These are phyloP conservation scores for Xylocampa areola DNA, from an alignment of 2,888 invertebrate genomes.

Conservation along the genomic window DNA sequence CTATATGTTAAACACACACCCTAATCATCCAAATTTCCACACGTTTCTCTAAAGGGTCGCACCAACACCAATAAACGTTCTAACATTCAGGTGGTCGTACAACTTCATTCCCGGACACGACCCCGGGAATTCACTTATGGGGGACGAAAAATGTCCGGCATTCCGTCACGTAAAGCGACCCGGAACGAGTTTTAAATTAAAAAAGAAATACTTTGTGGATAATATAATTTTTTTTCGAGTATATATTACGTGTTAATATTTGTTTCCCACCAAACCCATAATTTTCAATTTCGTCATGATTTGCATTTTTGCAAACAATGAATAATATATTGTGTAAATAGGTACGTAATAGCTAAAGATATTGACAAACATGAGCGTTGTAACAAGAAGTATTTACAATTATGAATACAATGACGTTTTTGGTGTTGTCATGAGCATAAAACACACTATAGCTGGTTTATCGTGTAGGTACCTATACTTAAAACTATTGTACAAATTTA, in stretches of 20 bases:
- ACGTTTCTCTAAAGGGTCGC: background rate
- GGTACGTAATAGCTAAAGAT: too few relatives aligned
- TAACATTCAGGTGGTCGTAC: constrained; percentile 23
- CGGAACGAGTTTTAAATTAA: constrained; percentile 28
- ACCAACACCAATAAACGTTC: constrained; percentile 26
- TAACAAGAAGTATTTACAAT: too few relatives aligned
- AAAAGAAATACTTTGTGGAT: constrained; percentile 8
- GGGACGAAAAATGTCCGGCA: constrained; percentile 42
- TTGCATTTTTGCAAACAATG: constrained; percentile 4
- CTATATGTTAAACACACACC: too few relatives aligned
- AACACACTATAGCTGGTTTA: too few relatives aligned
- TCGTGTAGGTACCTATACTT: too few relatives aligned
- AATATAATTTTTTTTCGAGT: too few relatives aligned
- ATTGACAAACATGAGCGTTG: too few relatives aligned
- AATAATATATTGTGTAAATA: constrained; percentile 1
- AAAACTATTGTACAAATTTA: too few relatives aligned
- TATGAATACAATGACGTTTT: too few relatives aligned
- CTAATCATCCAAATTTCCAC: background rate
- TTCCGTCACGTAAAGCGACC: constrained; percentile 21
- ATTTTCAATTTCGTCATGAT: constrained; percentile 20
- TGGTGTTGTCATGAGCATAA: too few relatives aligned
- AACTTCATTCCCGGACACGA: constrained; percentile 34
- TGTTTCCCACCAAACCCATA: background rate
- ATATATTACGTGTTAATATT: constrained; percentile 1
- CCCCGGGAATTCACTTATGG: constrained; percentile 39